Evolutionary conservation across 1,140 invertebrate genomes (phyloP), one percentile per base, ranked within the genome.

Genomic region (Phymorhynchus buccinoides): DNA sequence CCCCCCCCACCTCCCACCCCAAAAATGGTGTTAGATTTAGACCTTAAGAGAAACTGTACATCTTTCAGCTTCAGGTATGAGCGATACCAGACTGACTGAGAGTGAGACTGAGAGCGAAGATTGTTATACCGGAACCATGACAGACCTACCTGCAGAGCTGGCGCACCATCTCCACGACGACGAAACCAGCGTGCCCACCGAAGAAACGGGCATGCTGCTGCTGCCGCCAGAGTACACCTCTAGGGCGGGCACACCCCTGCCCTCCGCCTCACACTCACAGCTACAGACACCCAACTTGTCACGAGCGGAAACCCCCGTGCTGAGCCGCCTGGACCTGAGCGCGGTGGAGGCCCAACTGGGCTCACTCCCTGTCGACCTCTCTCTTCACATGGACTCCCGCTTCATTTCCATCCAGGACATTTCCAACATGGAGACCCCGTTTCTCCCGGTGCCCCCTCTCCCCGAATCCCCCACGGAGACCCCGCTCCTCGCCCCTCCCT

Each of bases 401-500:
- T 80, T 81, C 52, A 30, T 81, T n/a, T 81, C 52, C 37, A 41
- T 41, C 37, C 62, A 56, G 62, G 80, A 56, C 52, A 44, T 66
- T 6, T 66, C 62, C 6, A 39, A 66, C 6, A 62, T 81, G 48
- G 48, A 81, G 27, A 66, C 80, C 2, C 80, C 52, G 16, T 56
- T 66, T 14, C 48, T 66, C 4, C 48, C 52, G 1, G 52, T 81
- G 1, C 44, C 44, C 32, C 56, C 56, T 62, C 52, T 56, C 22
- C 48, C 80, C 12, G 80, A 56, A 62, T 56, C 80, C 18, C 80
- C 52, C 48, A 66, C 80, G n/a, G 80, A 81, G 32, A 35, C 80
- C 14, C 80, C 80, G 9, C 80, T 81, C 32, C 30, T 81, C 18
- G n/a, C n/a, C n/a, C 80, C 80, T 27, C 35, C 52, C 16, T 39